Evolutionary conservation across 2,113 vertebrate species (phyloP), one percentile per base, ranked within the genome.

Genomic region (Halcyon senegalensis): DNA sequence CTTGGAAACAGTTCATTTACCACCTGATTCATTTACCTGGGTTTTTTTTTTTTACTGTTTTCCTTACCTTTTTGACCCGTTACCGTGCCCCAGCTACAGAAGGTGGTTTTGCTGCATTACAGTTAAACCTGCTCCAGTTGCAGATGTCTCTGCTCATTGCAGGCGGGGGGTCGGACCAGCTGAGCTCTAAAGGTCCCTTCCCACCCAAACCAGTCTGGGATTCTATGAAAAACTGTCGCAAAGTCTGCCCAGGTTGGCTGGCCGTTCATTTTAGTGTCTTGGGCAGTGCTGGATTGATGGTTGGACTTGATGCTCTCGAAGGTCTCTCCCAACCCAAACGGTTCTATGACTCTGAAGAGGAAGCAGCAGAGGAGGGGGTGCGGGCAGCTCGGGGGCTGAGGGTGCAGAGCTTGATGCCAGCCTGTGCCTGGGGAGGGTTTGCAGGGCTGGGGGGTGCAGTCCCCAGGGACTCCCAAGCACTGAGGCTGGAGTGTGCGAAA

Each of bases 1-100:
- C 94, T 68, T 23, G 78, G 94, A 60, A 93, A 93, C 79, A 35
- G 39, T 48, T 89, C 2, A 16, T 85, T 90, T 90, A 64, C 85
- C 93, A 63, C 59, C 19, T 83, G 67, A 28, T 35, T 39, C 12
- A 14, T 55, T 60, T 24, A 14, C 33, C 35, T 35, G 35, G 35
- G n/a, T n/a, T n/a, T n/a, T 35, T 35, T 33, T 58, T 64, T 58
- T 91, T 87, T 37, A 11, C 30, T 58, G 20, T 64, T 89, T 55
- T n/a, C 14, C 30, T 56, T 68, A 56, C 84, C 37, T 89, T 84
- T 69, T 44, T 63, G 39, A 67, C 46, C 70, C 50, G 53, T 56
- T 79, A 8, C 53, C 46, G n/a, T 30, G 51, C 41, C 41, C 28
- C 24, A n/a, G 63, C 63, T 92, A 10, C 24, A 21, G 80, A 77